A percentile compares a stretch with the other conserved stretches of the same genome.
Conservation (phyloP, 92 coral and sea anemone species). For the Chrysogorgia sp. region DNA sequence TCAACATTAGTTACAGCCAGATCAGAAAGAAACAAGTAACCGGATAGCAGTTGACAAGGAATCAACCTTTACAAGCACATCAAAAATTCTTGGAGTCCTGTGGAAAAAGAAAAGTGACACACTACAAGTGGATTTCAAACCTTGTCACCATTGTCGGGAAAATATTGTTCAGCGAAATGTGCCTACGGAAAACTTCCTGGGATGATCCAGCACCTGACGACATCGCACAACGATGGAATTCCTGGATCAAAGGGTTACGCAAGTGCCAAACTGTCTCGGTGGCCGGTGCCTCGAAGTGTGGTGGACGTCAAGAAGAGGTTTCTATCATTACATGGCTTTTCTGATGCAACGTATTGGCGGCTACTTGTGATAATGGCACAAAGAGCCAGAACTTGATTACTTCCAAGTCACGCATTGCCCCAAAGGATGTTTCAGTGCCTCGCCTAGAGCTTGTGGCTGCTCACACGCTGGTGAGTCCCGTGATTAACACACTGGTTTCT, state of each 20-base stretch:
- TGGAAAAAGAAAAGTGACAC: constrained; percentile 16
- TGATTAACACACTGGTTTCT: neutral
- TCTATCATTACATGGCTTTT: neutral
- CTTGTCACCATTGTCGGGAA: constrained; percentile 10
- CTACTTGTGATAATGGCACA: neutral
- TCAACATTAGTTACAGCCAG: neutral
- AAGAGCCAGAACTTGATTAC: constrained; percentile 1
- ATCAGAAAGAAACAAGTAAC: neutral
- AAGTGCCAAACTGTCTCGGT: too few species aligned
- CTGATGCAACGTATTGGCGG: constrained; percentile 23
- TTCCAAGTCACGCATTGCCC: constrained; percentile 9
- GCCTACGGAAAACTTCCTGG: too few species aligned
- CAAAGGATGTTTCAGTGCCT: constrained; percentile 3
- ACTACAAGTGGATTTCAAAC: constrained; percentile 4
- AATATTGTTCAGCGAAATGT: too few species aligned
- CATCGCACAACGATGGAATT: too few species aligned
- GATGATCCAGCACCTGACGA: too few species aligned
- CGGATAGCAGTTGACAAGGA: neutral
- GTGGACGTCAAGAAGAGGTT: too few species aligned
- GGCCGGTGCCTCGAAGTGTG: too few species aligned
- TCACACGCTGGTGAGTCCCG: neutral
- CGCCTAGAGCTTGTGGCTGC: constrained; percentile 34
- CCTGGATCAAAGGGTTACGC: too few species aligned
- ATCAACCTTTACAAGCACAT: neutral
- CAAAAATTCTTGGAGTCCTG: constrained; percentile 12